These are phyloP conservation scores for Pitangus sulphuratus DNA, from an alignment of 2,797 vertebrate species.

Conservation along the genomic window DNA sequence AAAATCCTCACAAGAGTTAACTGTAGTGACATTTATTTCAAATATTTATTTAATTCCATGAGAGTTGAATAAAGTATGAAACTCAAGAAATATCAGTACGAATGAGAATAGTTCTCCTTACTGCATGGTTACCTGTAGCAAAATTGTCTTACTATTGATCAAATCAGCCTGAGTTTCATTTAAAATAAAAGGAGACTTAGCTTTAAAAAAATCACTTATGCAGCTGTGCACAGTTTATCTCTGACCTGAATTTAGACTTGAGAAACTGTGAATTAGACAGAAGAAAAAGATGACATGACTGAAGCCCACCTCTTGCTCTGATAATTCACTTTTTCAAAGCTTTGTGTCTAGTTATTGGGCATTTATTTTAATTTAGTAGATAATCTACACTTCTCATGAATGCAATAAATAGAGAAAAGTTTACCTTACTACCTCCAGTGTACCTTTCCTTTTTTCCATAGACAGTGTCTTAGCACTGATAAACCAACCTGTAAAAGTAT, in stretches of 20 bases:
- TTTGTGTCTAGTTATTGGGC: not conserved
- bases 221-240: not conserved
- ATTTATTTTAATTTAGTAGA: not conserved
- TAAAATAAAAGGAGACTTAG: not conserved
- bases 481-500: not conserved
- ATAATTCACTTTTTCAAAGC: not conserved
- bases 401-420: not conserved
- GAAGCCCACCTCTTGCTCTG: not conserved
- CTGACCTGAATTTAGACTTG: not conserved
- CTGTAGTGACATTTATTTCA: not conserved
- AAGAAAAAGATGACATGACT: not conserved
- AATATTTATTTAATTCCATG: not conserved
- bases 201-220: not conserved
- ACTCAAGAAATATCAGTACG: not conserved
- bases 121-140: not conserved
- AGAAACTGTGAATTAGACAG: not conserved
- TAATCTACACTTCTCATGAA: not conserved
- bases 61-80: not conserved
- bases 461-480: not conserved
- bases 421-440: not conserved
- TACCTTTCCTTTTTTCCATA: not conserved
- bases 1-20: not conserved
- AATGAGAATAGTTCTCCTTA: not conserved
- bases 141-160: not conserved
- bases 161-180: not conserved